A percentile compares a stretch with the other conserved stretches of the same genome.
phyloP scores from a whole-genome alignment of 2,888 invertebrate species.

The Tortrix viridana region DNA sequence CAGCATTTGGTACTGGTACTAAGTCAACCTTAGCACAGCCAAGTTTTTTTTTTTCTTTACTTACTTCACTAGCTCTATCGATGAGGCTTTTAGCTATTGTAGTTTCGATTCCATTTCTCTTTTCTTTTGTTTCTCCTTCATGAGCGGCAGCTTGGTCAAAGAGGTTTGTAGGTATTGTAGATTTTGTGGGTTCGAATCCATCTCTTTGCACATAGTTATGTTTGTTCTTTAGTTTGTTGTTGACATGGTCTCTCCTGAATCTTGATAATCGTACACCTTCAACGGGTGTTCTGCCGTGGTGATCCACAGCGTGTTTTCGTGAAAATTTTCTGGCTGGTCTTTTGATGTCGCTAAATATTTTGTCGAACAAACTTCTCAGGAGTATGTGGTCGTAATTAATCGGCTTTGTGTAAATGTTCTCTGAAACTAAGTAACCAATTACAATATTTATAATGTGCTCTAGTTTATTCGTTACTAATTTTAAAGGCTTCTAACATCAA shows the following conservation, averaged over 20 bases:
- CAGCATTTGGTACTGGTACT: conserved; percentile 20
- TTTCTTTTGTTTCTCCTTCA: conserved; percentile 3
- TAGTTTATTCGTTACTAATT: too few species aligned
- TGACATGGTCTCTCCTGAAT: not conserved
- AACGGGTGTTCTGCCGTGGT: not conserved
- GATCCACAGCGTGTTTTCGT: not conserved
- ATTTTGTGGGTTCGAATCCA: not conserved
- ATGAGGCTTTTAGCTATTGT: not conserved
- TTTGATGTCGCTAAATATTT: not conserved
- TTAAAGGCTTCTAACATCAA: too few species aligned
- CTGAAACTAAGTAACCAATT: not conserved
- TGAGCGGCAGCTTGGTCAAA: not conserved
- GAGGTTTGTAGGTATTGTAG: not conserved
- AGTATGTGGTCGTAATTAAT: not conserved
- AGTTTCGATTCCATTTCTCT: not conserved
- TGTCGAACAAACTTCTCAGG: not conserved
- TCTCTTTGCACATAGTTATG: not conserved
- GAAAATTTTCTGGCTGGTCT: not conserved
- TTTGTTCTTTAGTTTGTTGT: not conserved
- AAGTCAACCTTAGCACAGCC: conserved; percentile 32
- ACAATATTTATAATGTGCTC: too few species aligned
- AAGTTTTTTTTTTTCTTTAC: conserved; percentile 19
- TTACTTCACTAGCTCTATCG: not conserved
- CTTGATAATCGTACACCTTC: not conserved
- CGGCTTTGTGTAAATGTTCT: not conserved